Percentiles rank a stretch among this genome's conserved stretches.
Evolutionary conservation across 37 sponge, comb jelly and placozoan genomes (phyloP).

Genomic region (Mnemiopsis leidyi): DNA sequence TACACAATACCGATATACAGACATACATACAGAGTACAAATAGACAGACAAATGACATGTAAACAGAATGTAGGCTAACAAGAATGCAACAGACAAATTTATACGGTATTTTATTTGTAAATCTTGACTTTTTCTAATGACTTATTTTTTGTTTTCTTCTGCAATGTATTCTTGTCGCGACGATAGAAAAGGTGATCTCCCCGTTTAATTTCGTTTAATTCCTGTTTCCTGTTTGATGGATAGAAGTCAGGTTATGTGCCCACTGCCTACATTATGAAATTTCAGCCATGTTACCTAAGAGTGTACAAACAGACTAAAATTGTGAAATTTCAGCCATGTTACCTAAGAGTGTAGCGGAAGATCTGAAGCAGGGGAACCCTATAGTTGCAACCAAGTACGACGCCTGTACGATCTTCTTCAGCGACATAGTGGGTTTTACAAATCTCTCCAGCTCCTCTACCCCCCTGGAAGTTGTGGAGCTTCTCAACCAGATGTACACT

Average conservation of each 20-base stretch:
- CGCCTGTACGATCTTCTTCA: constrained; percentile 82
- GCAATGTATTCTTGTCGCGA: too few species aligned
- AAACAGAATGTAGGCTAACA: too few species aligned
- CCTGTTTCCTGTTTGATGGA: too few species aligned
- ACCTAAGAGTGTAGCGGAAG: constrained; percentile 78
- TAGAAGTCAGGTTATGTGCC: background rate
- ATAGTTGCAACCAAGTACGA: constrained; percentile 68
- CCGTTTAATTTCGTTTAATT: too few species aligned
- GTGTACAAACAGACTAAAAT: too few species aligned
- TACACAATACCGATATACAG: background rate
- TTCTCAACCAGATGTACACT: constrained; percentile 85
- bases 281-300: too few species aligned
- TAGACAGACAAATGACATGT: background rate
- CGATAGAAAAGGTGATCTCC: too few species aligned
- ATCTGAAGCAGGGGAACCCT: constrained; percentile 81
- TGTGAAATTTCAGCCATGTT: constrained; percentile 83
- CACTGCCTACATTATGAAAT: background rate
- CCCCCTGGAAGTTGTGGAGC: constrained; percentile 81
- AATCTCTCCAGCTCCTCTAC: constrained; percentile 74
- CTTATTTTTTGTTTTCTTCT: too few species aligned
- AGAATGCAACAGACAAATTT: too few species aligned
- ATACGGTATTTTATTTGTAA: too few species aligned
- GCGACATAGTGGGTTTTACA: constrained; percentile 93
- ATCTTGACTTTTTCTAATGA: too few species aligned
- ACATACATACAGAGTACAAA: background rate